Percentiles rank a stretch among this genome's conserved stretches.
Conservation (phyloP, 1,140 invertebrate species). For the Drosophila serrata region DNA sequence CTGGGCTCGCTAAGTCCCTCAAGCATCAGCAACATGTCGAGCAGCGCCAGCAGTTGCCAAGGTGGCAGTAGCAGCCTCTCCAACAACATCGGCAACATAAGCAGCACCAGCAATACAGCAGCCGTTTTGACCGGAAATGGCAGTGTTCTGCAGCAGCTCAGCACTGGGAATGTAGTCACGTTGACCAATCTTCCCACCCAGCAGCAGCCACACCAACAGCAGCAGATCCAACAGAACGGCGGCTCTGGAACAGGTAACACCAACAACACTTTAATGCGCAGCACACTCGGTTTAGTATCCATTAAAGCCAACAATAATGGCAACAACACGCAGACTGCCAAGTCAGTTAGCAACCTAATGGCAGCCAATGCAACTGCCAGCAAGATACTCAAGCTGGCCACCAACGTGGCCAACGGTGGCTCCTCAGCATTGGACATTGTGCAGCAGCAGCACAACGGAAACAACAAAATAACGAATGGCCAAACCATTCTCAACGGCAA, state of each 20-base stretch:
- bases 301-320: slow-evolving; percentile 75
- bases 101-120: slow-evolving; percentile 15
- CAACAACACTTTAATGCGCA: slow-evolving; percentile 84
- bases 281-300: slow-evolving; percentile 84
- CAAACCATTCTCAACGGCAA: slow-evolving; percentile 50
- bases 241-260: slow-evolving; percentile 80
- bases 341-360: slow-evolving; percentile 80
- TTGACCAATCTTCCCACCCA: slow-evolving; percentile 68
- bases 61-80: slow-evolving; percentile 68
- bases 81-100: no score
- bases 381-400: slow-evolving; percentile 83
- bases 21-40: slow-evolving; percentile 84
- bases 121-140: slow-evolving; percentile 35
- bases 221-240: slow-evolving; percentile 60
- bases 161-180: slow-evolving; percentile 67
- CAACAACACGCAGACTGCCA: slow-evolving; percentile 41
- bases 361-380: slow-evolving; percentile 82
- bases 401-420: slow-evolving; percentile 74
- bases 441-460: slow-evolving; percentile 58
- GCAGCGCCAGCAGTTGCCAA: slow-evolving; percentile 80
- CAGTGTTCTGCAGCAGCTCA: slow-evolving; percentile 73
- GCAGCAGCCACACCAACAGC: slow-evolving; percentile 57
- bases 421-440: slow-evolving; percentile 54
- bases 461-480: slow-evolving; percentile 46
- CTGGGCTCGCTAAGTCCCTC: slow-evolving; percentile 83